Evolutionary conservation across 2,797 vertebrate genomes (phyloP).

Genomic region (Etheostoma perlongum): DNA sequence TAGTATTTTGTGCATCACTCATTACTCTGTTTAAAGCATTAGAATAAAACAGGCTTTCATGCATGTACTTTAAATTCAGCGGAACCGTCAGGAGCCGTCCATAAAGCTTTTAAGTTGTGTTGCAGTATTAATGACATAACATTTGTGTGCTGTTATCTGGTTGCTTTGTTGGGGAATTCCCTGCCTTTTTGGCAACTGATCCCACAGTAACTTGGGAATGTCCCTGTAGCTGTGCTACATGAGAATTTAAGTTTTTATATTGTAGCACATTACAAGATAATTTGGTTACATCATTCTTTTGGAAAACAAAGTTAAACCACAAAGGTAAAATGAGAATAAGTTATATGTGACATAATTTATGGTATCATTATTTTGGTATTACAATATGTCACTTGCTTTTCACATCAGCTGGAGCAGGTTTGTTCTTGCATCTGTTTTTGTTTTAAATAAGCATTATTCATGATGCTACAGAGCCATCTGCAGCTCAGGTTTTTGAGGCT

Average conservation of each 20-base stretch:
- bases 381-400: background rate
- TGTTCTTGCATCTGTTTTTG: background rate
- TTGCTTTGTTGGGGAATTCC: constrained; percentile 10
- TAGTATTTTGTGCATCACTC: background rate
- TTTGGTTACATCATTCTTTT: background rate
- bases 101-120: constrained; percentile 1
- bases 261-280: background rate
- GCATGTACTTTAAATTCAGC: background rate
- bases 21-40: background rate
- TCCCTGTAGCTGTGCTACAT: background rate
- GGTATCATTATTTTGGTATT: background rate
- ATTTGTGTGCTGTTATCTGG: constrained; percentile 5
- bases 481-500: background rate
- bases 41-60: background rate
- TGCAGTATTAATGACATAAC: background rate
- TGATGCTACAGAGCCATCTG: background rate
- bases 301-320: background rate
- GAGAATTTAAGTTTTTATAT: too few species aligned
- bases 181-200: constrained; percentile 6
- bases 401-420: background rate
- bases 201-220: background rate
- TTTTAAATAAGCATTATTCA: background rate
- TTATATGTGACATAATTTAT: background rate
- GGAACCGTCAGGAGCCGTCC: background rate
- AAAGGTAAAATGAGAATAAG: background rate